phyloP scores from a whole-genome alignment of 2,888 invertebrate species.

The Zygaena filipendulae region DNA sequence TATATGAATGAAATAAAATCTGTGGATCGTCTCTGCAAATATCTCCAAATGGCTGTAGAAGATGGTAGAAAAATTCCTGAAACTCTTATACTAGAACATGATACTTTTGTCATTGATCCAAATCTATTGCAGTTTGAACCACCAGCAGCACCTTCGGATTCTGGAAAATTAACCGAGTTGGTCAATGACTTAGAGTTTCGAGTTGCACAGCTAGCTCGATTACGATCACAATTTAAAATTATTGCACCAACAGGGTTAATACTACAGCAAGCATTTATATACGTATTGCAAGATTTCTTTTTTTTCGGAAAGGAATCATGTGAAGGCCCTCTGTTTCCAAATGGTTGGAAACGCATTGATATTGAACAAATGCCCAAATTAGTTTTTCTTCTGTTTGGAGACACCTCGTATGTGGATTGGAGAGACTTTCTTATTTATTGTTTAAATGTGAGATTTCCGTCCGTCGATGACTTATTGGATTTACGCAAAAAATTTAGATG shows the following conservation, averaged over 20 bases:
- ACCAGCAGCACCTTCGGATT: slow-evolving; percentile 19
- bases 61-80: slow-evolving; percentile 50
- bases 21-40: slow-evolving; percentile 61
- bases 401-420: slow-evolving; percentile 70
- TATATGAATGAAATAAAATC: slow-evolving; percentile 50
- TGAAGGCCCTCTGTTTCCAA: slow-evolving; percentile 36
- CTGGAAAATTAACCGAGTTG: slow-evolving; percentile 24
- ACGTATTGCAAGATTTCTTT: slow-evolving; percentile 61
- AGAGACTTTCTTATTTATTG: slow-evolving; percentile 73
- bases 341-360: slow-evolving; percentile 48
- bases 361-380: slow-evolving; percentile 49
- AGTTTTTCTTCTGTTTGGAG: slow-evolving; percentile 60
- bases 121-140: slow-evolving; percentile 43
- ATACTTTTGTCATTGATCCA: slow-evolving; percentile 57
- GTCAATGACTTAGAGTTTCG: slow-evolving; percentile 36
- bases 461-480: slow-evolving; percentile 58
- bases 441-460: slow-evolving; percentile 65
- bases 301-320: slow-evolving; percentile 54
- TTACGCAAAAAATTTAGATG: slow-evolving; percentile 54
- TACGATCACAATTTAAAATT: slow-evolving; percentile 44
- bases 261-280: slow-evolving; percentile 57
- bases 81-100: slow-evolving; percentile 52
- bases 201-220: slow-evolving; percentile 38
- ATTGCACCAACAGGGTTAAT: slow-evolving; percentile 48
- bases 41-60: slow-evolving; percentile 63